Evolutionary conservation across 1,140 invertebrate genomes (phyloP).

Genomic region (Platyura marginata): DNA sequence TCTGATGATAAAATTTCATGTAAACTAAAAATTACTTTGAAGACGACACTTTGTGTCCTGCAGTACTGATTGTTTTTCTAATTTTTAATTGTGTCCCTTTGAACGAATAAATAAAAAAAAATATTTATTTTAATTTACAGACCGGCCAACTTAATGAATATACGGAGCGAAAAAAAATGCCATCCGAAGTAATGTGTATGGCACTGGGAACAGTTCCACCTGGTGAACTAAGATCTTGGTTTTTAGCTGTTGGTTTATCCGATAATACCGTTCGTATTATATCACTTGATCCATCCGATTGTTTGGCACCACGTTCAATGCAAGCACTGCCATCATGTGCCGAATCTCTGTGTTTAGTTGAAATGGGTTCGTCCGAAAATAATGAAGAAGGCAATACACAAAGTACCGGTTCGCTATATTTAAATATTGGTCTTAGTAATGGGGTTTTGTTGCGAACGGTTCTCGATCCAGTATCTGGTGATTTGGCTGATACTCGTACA

Average conservation of each 20-base stretch:
- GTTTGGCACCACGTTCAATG: slow-evolving; percentile 83
- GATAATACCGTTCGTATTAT: slow-evolving; percentile 97
- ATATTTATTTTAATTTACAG: slow-evolving; percentile 32
- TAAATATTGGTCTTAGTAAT: slow-evolving; percentile 97
- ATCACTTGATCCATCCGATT: slow-evolving; percentile 88
- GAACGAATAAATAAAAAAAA: neutral
- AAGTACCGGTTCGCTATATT: slow-evolving; percentile 59
- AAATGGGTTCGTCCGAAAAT: slow-evolving; percentile 45
- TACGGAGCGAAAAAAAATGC: slow-evolving; percentile 91
- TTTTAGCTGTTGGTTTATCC: slow-evolving; percentile 88
- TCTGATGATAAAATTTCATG: neutral
- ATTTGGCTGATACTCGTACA: slow-evolving; percentile 91
- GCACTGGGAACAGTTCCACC: slow-evolving; percentile 85
- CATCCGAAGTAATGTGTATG: slow-evolving; percentile 96
- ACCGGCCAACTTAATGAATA: slow-evolving; percentile 97
- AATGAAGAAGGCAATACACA: slow-evolving; percentile 31
- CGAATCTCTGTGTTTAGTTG: slow-evolving; percentile 92
- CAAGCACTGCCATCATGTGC: slow-evolving; percentile 92
- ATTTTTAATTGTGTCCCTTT: slow-evolving; percentile 7
- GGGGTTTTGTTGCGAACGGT: slow-evolving; percentile 90
- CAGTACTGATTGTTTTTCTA: slow-evolving; percentile 19
- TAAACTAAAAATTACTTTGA: neutral
- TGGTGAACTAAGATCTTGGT: slow-evolving; percentile 90
- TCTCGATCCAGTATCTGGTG: slow-evolving; percentile 90
- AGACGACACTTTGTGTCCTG: slow-evolving; percentile 22